phyloP scores from a whole-genome alignment of 2,888 invertebrate genomes.

The Aphodius sticticus region DNA sequence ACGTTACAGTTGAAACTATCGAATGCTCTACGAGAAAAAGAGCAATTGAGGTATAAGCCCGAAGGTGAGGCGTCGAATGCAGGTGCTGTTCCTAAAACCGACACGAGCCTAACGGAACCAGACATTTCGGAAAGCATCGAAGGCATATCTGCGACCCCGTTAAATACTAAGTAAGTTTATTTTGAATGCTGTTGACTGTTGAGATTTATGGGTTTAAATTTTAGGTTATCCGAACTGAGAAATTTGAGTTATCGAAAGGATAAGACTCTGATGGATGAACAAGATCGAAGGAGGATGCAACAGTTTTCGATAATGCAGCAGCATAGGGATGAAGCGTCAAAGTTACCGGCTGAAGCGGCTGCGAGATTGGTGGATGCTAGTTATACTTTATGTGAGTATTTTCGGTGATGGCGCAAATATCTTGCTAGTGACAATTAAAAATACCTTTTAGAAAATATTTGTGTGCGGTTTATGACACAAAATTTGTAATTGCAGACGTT shows the following conservation, averaged over 20 bases:
- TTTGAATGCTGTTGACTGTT: neutral
- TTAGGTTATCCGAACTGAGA: conserved; percentile 77
- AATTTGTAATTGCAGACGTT: too few relatives aligned
- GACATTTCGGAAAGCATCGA: conserved; percentile 42
- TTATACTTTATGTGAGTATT: conserved; percentile 75
- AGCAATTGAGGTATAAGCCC: conserved; percentile 63
- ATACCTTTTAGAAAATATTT: too few relatives aligned
- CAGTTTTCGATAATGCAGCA: conserved; percentile 77
- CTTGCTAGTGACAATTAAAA: too few relatives aligned
- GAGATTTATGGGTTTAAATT: conserved; percentile 35
- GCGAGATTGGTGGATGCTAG: conserved; percentile 75
- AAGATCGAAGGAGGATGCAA: conserved; percentile 74
- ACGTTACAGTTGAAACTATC: conserved; percentile 84
- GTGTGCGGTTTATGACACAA: too few relatives aligned
- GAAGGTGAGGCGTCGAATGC: conserved; percentile 18
- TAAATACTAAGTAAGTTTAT: conserved; percentile 17
- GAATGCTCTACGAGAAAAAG: conserved; percentile 79
- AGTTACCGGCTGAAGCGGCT: conserved; percentile 76
- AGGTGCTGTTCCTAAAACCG: neutral
- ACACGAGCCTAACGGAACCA: conserved; percentile 32
- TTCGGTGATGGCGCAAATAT: neutral
- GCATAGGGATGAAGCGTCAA: conserved; percentile 72
- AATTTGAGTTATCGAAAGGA: conserved; percentile 78
- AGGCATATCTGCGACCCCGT: neutral
- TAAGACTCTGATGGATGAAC: conserved; percentile 77